These are phyloP conservation scores for Heteromormyrus szaboi DNA, from an alignment of 2,797 vertebrate species.

Conservation along the genomic window DNA sequence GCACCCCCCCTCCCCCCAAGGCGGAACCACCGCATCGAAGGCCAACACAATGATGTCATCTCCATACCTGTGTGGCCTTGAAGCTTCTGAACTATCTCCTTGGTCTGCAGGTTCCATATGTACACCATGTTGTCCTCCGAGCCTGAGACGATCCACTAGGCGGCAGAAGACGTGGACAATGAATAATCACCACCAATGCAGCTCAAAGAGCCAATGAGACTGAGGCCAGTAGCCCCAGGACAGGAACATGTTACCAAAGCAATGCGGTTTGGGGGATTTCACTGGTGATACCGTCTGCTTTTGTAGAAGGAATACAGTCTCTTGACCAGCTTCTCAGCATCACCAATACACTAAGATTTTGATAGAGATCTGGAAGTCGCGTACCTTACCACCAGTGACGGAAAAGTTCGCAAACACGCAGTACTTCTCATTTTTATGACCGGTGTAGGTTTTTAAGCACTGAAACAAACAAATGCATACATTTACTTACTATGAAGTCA, in stretches of 20 bases:
- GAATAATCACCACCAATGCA: not conserved
- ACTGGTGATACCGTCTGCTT: not conserved
- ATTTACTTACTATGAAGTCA: not conserved
- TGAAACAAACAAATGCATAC: conserved; percentile 41
- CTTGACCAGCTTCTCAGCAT: not conserved
- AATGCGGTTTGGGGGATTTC: not conserved
- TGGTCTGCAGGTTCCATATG: conserved; percentile 98
- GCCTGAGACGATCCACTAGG: conserved; percentile 95
- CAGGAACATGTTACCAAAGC: not conserved
- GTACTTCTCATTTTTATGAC: conserved; percentile 98
- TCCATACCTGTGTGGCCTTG: conserved; percentile 91
- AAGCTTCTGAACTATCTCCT: conserved; percentile 98
- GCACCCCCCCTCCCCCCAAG: not conserved
- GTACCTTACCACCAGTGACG: conserved; percentile 94
- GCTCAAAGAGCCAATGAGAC: not conserved
- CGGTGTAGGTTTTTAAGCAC: conserved; percentile 98
- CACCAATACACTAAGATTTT: not conserved
- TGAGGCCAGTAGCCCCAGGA: not conserved
- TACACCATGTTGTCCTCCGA: conserved; percentile 98
- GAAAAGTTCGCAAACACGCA: conserved; percentile 99
- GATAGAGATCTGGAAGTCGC: conserved; percentile 22
- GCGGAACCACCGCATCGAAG: not conserved
- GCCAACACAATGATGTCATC: not conserved
- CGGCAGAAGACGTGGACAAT: not conserved
- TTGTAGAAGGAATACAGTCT: not conserved